These are phyloP conservation scores for Microvelia longipes DNA, from an alignment of 1,140 invertebrate genomes.

Conservation along the genomic window DNA sequence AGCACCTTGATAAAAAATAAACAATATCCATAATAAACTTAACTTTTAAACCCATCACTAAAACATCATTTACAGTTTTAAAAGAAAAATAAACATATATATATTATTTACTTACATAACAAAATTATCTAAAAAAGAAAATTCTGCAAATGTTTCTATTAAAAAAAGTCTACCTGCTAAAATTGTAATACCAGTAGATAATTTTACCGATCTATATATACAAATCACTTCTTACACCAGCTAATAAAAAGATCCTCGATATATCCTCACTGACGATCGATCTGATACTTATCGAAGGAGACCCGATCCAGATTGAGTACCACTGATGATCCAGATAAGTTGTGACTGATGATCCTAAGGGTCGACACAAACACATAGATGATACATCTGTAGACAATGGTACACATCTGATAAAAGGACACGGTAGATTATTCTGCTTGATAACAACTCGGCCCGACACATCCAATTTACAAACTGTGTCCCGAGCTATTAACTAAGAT, in stretches of 20 bases:
- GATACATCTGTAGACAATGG: neutral
- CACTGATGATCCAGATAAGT: neutral
- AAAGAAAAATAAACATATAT: too few species aligned
- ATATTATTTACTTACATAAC: too few species aligned
- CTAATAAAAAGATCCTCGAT: neutral
- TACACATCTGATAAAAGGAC: neutral
- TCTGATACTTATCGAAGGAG: too few species aligned
- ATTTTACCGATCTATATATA: neutral
- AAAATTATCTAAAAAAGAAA: too few species aligned
- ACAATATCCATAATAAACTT: too few species aligned
- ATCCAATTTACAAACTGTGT: neutral
- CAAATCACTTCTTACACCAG: neutral
- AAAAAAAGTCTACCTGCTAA: too few species aligned
- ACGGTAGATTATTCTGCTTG: neutral
- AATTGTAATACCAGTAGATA: neutral
- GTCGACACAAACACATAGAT: neutral
- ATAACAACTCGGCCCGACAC: neutral
- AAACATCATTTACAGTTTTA: too few species aligned
- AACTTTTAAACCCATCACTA: too few species aligned
- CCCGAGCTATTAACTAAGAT: neutral
- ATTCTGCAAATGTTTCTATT: too few species aligned
- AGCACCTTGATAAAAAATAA: too few species aligned
- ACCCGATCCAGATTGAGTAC: neutral
- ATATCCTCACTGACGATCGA: neutral
- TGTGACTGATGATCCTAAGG: neutral